These are phyloP conservation scores for Pangasius mekongensis DNA, from an alignment of 2,797 vertebrate species.

Conservation along the genomic window DNA sequence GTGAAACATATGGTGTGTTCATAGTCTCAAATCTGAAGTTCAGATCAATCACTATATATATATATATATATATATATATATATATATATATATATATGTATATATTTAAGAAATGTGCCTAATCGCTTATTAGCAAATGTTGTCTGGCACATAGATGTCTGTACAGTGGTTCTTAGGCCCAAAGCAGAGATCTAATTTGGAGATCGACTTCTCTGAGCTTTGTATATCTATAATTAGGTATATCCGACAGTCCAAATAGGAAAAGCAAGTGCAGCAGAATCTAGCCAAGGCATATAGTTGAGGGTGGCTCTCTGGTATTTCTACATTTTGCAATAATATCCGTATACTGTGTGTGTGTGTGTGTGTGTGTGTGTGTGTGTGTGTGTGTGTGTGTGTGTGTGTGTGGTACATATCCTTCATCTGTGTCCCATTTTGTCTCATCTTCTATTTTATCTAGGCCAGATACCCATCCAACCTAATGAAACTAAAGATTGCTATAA, in stretches of 20 bases:
- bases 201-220: background rate
- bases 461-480: background rate
- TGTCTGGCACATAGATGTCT: background rate
- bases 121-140: background rate
- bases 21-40: background rate
- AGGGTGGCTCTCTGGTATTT: background rate
- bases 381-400: background rate
- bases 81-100: no score
- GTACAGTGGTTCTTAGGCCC: background rate
- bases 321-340: background rate
- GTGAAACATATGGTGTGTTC: background rate
- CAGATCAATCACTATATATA: background rate
- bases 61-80: no score
- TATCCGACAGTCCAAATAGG: background rate
- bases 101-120: background rate
- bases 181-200: background rate
- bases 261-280: background rate
- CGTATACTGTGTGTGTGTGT: background rate
- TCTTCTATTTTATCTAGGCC: background rate
- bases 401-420: background rate
- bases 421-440: background rate
- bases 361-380: background rate
- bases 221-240: background rate
- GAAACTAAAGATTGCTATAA: background rate
- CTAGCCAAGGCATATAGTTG: background rate